phyloP scores from a whole-genome alignment of 2,113 vertebrate species.

The Rhinoptilus africanus region DNA sequence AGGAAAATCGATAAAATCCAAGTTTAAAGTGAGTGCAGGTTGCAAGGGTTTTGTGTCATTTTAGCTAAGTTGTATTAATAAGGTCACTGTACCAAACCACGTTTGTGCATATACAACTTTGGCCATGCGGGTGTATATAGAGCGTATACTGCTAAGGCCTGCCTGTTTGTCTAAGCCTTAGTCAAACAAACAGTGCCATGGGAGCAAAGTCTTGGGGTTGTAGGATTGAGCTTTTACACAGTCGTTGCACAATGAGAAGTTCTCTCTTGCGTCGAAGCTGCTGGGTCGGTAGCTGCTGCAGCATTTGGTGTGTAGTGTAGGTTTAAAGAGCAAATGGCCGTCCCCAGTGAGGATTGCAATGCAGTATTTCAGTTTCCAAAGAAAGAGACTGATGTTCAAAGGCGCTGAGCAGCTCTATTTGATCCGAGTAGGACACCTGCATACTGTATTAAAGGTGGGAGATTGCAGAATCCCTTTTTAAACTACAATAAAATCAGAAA shows the following conservation, averaged over 20 bases:
- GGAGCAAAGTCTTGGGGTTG: not conserved
- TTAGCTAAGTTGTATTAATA: not conserved
- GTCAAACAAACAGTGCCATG: not conserved
- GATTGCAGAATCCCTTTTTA: not conserved
- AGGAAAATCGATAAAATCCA: not conserved
- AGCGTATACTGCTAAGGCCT: not conserved
- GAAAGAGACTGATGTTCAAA: not conserved
- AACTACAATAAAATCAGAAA: not conserved
- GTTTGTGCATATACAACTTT: not conserved
- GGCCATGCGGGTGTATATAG: too few species aligned
- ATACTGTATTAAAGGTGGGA: not conserved
- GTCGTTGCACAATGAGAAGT: not conserved
- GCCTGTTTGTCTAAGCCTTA: not conserved
- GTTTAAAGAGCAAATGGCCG: not conserved
- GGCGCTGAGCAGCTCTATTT: not conserved
- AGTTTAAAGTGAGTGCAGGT: not conserved
- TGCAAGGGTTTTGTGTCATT: not conserved
- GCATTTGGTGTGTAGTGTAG: not conserved
- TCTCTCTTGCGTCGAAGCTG: not conserved
- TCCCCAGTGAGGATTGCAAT: not conserved
- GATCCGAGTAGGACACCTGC: not conserved
- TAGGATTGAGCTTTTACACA: not conserved
- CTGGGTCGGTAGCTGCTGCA: not conserved
- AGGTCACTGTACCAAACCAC: not conserved
- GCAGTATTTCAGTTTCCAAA: not conserved